Percentiles rank a stretch among this genome's conserved stretches.
Evolutionary conservation across 1,140 invertebrate genomes (phyloP).

Genomic region (Ips typographus): DNA sequence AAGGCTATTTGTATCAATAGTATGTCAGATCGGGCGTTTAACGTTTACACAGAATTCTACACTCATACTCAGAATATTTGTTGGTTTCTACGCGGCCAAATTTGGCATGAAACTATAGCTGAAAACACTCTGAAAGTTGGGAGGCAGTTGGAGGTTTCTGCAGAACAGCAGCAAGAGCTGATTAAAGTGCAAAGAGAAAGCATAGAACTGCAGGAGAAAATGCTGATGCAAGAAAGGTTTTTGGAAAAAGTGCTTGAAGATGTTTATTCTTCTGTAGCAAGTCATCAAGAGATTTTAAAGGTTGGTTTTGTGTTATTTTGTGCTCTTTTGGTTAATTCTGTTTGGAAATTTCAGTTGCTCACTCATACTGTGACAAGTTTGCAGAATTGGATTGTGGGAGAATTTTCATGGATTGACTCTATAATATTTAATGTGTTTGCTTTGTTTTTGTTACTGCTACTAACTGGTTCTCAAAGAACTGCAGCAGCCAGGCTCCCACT

Average conservation of each 20-base stretch:
- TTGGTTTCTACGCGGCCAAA: slow-evolving; percentile 64
- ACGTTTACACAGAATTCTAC: slow-evolving; percentile 67
- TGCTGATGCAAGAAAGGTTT: slow-evolving; percentile 56
- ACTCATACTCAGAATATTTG: slow-evolving; percentile 71
- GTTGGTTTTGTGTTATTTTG: slow-evolving; percentile 17
- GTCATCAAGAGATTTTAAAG: slow-evolving; percentile 46
- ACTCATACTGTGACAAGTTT: slow-evolving; percentile 42
- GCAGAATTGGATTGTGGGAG: slow-evolving; percentile 50
- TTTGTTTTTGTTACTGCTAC: slow-evolving; percentile 41
- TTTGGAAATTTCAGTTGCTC: slow-evolving; percentile 31
- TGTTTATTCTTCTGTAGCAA: slow-evolving; percentile 41
- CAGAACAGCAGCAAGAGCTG: slow-evolving; percentile 51
- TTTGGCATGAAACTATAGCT: slow-evolving; percentile 67
- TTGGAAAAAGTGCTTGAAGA: slow-evolving; percentile 51
- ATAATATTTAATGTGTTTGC: slow-evolving; percentile 46
- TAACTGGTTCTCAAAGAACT: slow-evolving; percentile 44
- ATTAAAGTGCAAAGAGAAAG: slow-evolving; percentile 60
- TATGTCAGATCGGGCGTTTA: slow-evolving; percentile 62
- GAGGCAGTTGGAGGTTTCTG: slow-evolving; percentile 46
- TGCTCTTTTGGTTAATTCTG: neutral
- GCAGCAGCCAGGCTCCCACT: slow-evolving; percentile 41
- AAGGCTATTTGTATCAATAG: slow-evolving; percentile 58
- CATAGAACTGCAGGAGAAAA: slow-evolving; percentile 57
- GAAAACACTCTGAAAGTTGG: slow-evolving; percentile 48
- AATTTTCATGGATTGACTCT: slow-evolving; percentile 50